A percentile compares a stretch with the other conserved stretches of the same genome.
Evolutionary conservation across 2,888 invertebrate genomes (phyloP).

Genomic region (Gisinianus flammeolus): DNA sequence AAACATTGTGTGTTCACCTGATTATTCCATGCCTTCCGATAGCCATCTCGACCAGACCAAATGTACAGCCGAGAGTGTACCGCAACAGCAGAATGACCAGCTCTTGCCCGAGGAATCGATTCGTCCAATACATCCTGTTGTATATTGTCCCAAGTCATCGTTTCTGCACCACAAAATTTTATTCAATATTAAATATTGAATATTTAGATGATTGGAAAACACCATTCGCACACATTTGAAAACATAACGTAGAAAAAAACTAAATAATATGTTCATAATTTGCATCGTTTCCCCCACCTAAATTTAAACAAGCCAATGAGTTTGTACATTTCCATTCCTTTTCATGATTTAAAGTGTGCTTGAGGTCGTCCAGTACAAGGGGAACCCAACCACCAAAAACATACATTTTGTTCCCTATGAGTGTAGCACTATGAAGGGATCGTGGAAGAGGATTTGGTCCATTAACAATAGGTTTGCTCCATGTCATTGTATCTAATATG

Average conservation of each 20-base stretch:
- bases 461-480: slow-evolving; percentile 86
- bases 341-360: slow-evolving; percentile 88
- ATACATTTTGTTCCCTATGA: slow-evolving; percentile 95
- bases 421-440: slow-evolving; percentile 93
- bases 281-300: slow-evolving; percentile 66
- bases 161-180: slow-evolving; percentile 66
- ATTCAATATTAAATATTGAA: neutral
- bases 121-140: slow-evolving; percentile 85
- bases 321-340: slow-evolving; percentile 99
- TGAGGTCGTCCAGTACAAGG: slow-evolving; percentile 85
- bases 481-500: slow-evolving; percentile 78
- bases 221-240: too few species aligned
- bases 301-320: slow-evolving; percentile 89
- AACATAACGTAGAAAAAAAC: neutral
- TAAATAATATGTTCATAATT: neutral
- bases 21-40: slow-evolving; percentile 99
- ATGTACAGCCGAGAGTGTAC: slow-evolving; percentile 96
- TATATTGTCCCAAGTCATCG: slow-evolving; percentile 92
- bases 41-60: slow-evolving; percentile 99
- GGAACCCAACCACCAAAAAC: slow-evolving; percentile 99
- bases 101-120: slow-evolving; percentile 88
- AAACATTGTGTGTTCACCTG: slow-evolving; percentile 63
- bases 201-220: too few species aligned
- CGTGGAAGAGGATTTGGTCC: slow-evolving; percentile 91
- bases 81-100: slow-evolving; percentile 97